A percentile compares a stretch with the other conserved stretches of the same genome.
Conservation (phyloP, 2,888 invertebrate genomes). For the Dasysyrphus albostriatus region DNA sequence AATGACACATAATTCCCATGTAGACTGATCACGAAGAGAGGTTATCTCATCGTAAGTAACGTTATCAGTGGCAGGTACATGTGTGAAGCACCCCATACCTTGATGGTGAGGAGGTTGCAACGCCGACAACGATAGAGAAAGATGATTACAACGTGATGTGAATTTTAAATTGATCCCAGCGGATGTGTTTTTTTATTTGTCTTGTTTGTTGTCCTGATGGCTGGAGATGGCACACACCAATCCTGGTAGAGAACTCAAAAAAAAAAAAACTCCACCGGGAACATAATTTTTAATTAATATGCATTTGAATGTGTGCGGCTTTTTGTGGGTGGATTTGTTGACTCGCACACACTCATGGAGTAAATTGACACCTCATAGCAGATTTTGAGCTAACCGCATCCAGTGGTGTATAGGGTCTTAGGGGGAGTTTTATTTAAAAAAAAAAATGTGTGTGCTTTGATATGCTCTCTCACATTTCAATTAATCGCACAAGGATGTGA, state of each 20-base stretch:
- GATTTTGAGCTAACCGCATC: slow-evolving; percentile 25
- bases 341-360: slow-evolving; percentile 33
- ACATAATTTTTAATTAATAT: slow-evolving; percentile 74
- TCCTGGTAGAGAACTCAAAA: slow-evolving; percentile 2
- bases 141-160: slow-evolving; percentile 67
- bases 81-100: slow-evolving; percentile 31
- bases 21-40: slow-evolving; percentile 53
- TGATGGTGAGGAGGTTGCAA: background rate
- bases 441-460: slow-evolving; percentile 43
- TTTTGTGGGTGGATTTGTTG: slow-evolving; percentile 30
- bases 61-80: slow-evolving; percentile 69
- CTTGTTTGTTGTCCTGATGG: slow-evolving; percentile 19
- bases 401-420: background rate
- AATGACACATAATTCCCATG: slow-evolving; percentile 68
- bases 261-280: slow-evolving; percentile 45
- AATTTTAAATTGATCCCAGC: slow-evolving; percentile 69
- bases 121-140: background rate
- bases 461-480: slow-evolving; percentile 61
- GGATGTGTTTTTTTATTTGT: slow-evolving; percentile 7
- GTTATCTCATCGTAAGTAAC: slow-evolving; percentile 54
- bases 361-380: slow-evolving; percentile 62
- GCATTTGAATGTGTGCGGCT: slow-evolving; percentile 53
- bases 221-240: slow-evolving; percentile 18
- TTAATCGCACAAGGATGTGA: slow-evolving; percentile 46
- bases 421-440: slow-evolving; percentile 4